Base-by-base conservation (phyloP, 2,113 vertebrate species). In the Clarias batrachus region DNA sequence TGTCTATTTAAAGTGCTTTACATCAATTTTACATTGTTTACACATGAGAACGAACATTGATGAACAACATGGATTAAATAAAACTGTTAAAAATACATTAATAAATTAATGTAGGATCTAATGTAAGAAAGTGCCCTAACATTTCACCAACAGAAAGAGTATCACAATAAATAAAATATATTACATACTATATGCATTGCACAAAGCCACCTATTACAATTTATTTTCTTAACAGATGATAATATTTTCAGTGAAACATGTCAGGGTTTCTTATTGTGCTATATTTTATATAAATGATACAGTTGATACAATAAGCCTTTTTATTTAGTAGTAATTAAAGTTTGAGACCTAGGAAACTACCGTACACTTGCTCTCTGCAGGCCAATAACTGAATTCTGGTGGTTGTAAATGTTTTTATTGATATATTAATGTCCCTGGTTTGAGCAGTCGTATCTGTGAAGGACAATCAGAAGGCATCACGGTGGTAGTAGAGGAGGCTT, bases 401-500 rank as follows among this genome's bases (percentile, higher is more conserved):
- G 83, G 41, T 30, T 80, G 79, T 74, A 79, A 85, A 21, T 57
- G 33, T 82, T 83, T 83, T 60, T 66, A 82, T 78, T 82, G 62
- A 81, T 74, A 68, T 57, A 87, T 83, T 62, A 59, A n/a, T 71
- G 77, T 88, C 85, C 80, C 9, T 73, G 74, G 65, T 77, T 89
- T 83, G 81, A 84, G 74, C 83, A 68, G 62, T 66, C 82, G 56
- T 84, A 88, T 91, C 60, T 89, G 90, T 91, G 91, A 91, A 92
- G 92, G 92, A 92, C 74, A 85, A 41, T 79, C 76, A 65, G 68
- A 81, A 85, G 84, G 41, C 83, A 88, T 96, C 94, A 97, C 87
- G 96, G 97, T 84, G 97, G 98, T 84, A 97, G 91, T 90, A 98
- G 95, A 85, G 97, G 98, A 84, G 97, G 96, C 89, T 98, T 99